These are phyloP conservation scores for Drosophila infuscata DNA, from an alignment of 2,888 invertebrate genomes.

Conservation along the genomic window DNA sequence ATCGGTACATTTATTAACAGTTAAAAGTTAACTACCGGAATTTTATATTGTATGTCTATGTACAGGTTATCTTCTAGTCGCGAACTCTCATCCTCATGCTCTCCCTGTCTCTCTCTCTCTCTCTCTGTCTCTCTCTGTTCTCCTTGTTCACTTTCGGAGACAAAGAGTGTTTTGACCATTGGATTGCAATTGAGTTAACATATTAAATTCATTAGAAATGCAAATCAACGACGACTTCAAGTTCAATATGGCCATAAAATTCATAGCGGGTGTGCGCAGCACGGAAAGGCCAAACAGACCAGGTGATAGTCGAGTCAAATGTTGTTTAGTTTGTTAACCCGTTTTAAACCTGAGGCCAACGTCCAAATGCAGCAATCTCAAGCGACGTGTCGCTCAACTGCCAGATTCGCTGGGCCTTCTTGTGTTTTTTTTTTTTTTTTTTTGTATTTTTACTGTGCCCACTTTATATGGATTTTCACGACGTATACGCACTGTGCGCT, in stretches of 20 bases:
- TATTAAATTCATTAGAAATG: slow-evolving; percentile 67
- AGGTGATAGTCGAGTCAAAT: slow-evolving; percentile 59
- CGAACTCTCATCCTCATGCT: not conserved
- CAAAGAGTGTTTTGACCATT: slow-evolving; percentile 12
- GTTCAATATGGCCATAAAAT: slow-evolving; percentile 74
- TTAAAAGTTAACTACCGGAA: no score
- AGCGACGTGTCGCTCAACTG: slow-evolving; percentile 1
- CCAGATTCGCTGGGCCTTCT: slow-evolving; percentile 35
- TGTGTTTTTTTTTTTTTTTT: slow-evolving; percentile 19
- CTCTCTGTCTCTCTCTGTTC: not conserved
- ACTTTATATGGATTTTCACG: slow-evolving; percentile 15
- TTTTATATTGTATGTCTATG: no score
- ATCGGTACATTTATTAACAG: not conserved
- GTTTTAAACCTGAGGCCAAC: slow-evolving; percentile 56
- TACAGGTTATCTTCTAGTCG: not conserved
- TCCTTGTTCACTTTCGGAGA: not conserved
- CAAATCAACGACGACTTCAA: slow-evolving; percentile 72
- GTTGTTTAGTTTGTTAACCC: slow-evolving; percentile 57
- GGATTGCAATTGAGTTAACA: slow-evolving; percentile 49
- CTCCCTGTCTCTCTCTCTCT: not conserved
- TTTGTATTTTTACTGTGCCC: slow-evolving; percentile 37
- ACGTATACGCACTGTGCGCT: slow-evolving; percentile 53
- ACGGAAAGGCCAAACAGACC: slow-evolving; percentile 58
- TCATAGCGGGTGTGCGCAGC: slow-evolving; percentile 57
- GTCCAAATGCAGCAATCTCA: slow-evolving; percentile 40